Evolutionary conservation across 2,888 invertebrate genomes (phyloP).

Genomic region (Drosophila pegasa): DNA sequence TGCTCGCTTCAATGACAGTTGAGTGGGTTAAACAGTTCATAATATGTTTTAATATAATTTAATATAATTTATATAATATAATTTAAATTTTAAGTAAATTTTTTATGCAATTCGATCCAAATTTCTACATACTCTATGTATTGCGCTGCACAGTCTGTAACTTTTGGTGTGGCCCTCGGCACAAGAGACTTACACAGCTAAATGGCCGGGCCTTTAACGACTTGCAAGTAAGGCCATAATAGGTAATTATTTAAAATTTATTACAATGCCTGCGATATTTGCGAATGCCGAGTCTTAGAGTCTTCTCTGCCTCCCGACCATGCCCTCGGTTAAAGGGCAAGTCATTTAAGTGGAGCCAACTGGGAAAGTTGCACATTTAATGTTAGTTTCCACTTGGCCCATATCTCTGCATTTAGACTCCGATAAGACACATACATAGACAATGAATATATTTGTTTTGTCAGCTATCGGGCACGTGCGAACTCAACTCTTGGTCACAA

Average conservation of each 20-base stretch:
- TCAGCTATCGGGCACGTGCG: slow-evolving; percentile 28
- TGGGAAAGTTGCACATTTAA: slow-evolving; percentile 1
- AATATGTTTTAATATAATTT: no score
- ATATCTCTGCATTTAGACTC: neutral
- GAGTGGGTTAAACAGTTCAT: no score
- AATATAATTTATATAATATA: no score
- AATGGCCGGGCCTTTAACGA: slow-evolving; percentile 36
- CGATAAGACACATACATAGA: no score
- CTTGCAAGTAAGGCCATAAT: slow-evolving; percentile 76
- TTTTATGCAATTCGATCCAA: no score
- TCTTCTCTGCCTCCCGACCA: slow-evolving; percentile 7
- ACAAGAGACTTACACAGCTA: slow-evolving; percentile 2
- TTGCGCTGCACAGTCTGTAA: neutral
- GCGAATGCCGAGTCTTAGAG: slow-evolving; percentile 26
- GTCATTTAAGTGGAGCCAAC: slow-evolving; percentile 23
- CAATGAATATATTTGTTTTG: neutral
- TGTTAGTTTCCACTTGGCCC: neutral
- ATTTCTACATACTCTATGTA: no score
- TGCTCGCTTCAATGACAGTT: no score
- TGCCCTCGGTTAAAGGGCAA: slow-evolving; percentile 37
- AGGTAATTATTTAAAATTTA: slow-evolving; percentile 85
- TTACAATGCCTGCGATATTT: slow-evolving; percentile 66
- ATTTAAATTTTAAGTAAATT: no score
- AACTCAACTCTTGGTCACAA: slow-evolving; percentile 5
- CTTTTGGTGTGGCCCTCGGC: slow-evolving; percentile 16